These are phyloP conservation scores for Cantharis lateralis DNA, from an alignment of 2,888 invertebrate species.

Conservation along the genomic window DNA sequence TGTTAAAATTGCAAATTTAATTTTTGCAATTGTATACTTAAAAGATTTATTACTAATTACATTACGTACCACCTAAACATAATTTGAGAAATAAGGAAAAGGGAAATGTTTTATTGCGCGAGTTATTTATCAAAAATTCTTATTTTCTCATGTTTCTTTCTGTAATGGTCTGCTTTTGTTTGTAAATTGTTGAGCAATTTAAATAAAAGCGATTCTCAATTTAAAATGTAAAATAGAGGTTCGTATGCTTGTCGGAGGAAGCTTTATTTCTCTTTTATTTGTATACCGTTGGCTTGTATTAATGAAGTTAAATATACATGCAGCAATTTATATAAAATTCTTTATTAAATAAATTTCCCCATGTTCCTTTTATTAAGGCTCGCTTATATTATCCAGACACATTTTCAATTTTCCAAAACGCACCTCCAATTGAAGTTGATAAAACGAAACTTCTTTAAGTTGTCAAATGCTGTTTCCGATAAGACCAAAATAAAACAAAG, in stretches of 20 bases:
- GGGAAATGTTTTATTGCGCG: slow-evolving; percentile 7
- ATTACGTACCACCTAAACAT: neutral
- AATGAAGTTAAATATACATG: slow-evolving; percentile 9
- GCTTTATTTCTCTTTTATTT: slow-evolving; percentile 16
- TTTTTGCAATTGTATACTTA: neutral
- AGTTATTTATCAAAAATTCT: slow-evolving; percentile 28
- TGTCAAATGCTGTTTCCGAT: neutral
- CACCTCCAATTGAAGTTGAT: neutral
- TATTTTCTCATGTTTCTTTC: slow-evolving; percentile 24
- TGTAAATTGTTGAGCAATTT: slow-evolving; percentile 30
- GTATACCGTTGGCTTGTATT: slow-evolving; percentile 6
- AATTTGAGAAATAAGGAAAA: neutral
- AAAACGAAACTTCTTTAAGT: neutral
- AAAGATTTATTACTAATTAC: neutral
- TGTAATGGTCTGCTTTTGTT: slow-evolving; percentile 26
- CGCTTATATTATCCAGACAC: neutral
- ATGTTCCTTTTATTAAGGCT: neutral
- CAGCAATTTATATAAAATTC: neutral
- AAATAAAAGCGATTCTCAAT: slow-evolving; percentile 29
- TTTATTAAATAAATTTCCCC: neutral
- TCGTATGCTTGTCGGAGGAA: slow-evolving; percentile 13
- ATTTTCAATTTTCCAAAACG: neutral
- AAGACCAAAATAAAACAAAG: neutral
- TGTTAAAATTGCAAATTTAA: neutral
- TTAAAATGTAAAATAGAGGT: slow-evolving; percentile 22